Base-by-base conservation (phyloP, 2,113 vertebrate genomes). In the Casuarius casuarius region DNA sequence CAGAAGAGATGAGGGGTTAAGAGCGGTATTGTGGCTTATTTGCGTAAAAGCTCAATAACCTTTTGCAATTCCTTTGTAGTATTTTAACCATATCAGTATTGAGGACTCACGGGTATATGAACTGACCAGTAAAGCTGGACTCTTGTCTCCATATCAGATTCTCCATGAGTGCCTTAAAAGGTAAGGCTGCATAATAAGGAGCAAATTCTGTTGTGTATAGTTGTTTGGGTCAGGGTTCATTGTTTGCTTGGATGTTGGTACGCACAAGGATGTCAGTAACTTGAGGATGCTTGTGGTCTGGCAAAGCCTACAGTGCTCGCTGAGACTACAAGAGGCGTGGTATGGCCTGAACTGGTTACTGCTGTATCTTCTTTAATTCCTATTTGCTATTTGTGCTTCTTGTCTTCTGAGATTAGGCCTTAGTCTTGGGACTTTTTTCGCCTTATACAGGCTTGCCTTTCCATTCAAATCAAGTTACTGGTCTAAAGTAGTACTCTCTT, bases 81-180 rank as follows among this genome's bases (percentile, higher is more conserved):
- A 99, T 99, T 99, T 99, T 98, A 99, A 99, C 99, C 99, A 99
- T 98, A 99, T 99, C 99, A 99, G 98, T 99, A 99, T 99, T 98
- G 99, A 99, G 98, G 99, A 99, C 97, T 99, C 99, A 2, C 98
- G 99, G 87, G 99, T 99, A 94, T 99, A 99, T 67, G 99, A 99
- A 97, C 98, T 99, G 98, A 99, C 99, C 97, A 99, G 99, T 98
- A 99, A 99, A 98, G 99, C 99, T 95, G 99, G 99, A 96, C 98
- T 99, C 88, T 97, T 99, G 97, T 99, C 99, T 96, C 99, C 99
- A 92, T 99, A 99, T 99, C 99, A 99, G 98, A 99, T 99, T 98
- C 99, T 99, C 98, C 99, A 99, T 81, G 99, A 99, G 99, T 99
- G 99, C 99, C 99, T 99, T 99, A 99, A 99, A 98, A 99, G 99